Percentiles rank a stretch among this genome's conserved stretches.
Conservation (phyloP, 2,113 vertebrate species). For the Fregetta grallaria region DNA sequence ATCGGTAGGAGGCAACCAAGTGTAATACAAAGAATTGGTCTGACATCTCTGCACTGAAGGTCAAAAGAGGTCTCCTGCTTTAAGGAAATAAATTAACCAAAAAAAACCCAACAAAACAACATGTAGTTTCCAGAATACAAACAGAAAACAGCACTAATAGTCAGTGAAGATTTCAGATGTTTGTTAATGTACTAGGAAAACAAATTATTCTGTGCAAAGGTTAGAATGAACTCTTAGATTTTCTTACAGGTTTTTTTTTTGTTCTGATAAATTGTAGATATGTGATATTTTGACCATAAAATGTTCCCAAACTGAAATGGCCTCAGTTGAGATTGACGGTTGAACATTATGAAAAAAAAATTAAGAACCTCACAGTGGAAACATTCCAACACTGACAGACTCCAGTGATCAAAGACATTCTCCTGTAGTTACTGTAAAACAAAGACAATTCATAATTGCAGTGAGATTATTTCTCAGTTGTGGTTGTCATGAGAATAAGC, state of each 20-base stretch:
- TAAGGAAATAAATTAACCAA: constrained; percentile 69
- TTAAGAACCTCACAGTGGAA: constrained; percentile 75
- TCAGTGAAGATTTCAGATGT: constrained; percentile 72
- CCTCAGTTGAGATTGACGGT: constrained; percentile 68
- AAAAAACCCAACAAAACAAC: constrained; percentile 52
- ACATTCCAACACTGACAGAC: constrained; percentile 74
- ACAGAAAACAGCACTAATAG: constrained; percentile 69
- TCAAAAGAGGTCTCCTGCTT: constrained; percentile 79
- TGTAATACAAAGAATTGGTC: constrained; percentile 83
- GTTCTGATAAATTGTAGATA: constrained; percentile 72
- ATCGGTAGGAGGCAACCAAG: constrained; percentile 83
- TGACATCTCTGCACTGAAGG: constrained; percentile 80
- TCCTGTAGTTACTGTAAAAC: constrained; percentile 69
- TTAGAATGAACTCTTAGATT: constrained; percentile 69
- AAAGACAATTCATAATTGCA: constrained; percentile 72
- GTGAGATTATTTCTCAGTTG: constrained; percentile 66
- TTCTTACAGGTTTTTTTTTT: constrained; percentile 54
- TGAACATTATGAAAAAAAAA: constrained; percentile 61
- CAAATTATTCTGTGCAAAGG: constrained; percentile 72
- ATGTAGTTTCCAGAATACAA: constrained; percentile 71
- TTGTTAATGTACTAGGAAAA: constrained; percentile 72
- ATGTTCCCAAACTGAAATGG: constrained; percentile 62
- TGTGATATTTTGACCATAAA: constrained; percentile 69
- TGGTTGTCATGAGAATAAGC: constrained; percentile 75
- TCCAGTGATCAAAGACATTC: constrained; percentile 78